These are phyloP conservation scores for Hippolais icterina DNA, from an alignment of 2,113 vertebrate species.

Conservation along the genomic window DNA sequence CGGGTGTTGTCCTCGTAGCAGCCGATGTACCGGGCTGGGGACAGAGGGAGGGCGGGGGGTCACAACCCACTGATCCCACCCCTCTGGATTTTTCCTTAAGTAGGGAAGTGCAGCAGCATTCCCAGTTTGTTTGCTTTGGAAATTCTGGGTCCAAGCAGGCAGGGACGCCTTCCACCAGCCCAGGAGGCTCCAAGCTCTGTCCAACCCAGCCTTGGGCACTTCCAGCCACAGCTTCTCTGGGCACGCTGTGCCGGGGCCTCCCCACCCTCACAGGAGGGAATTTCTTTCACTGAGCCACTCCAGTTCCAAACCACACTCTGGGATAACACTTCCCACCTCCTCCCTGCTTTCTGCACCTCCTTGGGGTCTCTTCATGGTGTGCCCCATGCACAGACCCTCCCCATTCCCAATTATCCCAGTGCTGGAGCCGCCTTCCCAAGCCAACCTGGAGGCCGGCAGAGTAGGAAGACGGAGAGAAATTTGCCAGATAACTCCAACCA, in stretches of 20 bases:
- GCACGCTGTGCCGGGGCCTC: not conserved
- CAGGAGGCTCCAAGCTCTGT: rapidly evolving
- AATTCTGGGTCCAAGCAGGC: not conserved
- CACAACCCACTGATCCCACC: not conserved
- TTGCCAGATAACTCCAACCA: not conserved
- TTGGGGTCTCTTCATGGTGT: not conserved
- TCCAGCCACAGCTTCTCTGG: not conserved
- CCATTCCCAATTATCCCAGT: not conserved
- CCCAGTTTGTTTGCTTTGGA: not conserved
- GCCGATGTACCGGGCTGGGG: constrained; percentile 89
- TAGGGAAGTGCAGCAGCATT: rapidly evolving
- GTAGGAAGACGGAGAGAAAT: not conserved
- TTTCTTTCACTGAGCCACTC: not conserved
- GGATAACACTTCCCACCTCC: not conserved
- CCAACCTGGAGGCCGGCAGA: not conserved
- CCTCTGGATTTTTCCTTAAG: not conserved
- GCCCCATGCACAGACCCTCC: not conserved
- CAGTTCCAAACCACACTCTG: not conserved
- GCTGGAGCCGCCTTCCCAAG: rapidly evolving
- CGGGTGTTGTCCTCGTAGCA: constrained; percentile 90
- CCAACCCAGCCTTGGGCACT: not conserved
- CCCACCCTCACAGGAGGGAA: not conserved
- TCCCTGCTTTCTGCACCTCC: not conserved
- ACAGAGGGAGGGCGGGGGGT: not conserved
- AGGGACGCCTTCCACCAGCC: rapidly evolving